Evolutionary conservation across 2,888 invertebrate species (phyloP), one percentile per base, ranked within the genome.

Genomic region (Erebia aethiops): DNA sequence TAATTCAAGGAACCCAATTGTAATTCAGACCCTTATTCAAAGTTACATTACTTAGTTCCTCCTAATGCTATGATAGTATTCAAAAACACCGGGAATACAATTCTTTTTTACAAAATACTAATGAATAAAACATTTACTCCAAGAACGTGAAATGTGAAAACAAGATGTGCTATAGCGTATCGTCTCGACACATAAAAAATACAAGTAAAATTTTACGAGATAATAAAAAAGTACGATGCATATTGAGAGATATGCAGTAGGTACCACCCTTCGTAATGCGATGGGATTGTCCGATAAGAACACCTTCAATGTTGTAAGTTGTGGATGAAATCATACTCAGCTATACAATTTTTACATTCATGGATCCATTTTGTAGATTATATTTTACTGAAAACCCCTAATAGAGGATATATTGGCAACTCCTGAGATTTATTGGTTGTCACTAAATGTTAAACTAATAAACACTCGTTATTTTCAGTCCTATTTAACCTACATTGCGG

Each of bases 201-300:
- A 21, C 41, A 2, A 56, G 43, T 66, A 46, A 56, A 54, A 14
- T 56, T 66, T 66, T 66, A 57, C 54, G 21, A 21, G 21, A 66
- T 46, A 57, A 46, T 66, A 66, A 56, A 66, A 14, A 66, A n/a
- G 57, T 14, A 66, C 41, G 56, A 56, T 43, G 66, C 41, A 21
- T 46, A 43, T 54, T 57, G 41, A 56, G 66, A 66, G 66, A 46
- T 56, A 18, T 46, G 46, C 66, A 46, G 64, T 54, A 21, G 21
- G 21, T 26, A 54, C 9, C 54, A 16, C 41, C 54, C 41, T 56
- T 46, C 14, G 18, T 66, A 46, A 66, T 21, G 66, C 56, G 66
- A 56, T 46, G 41, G 66, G 56, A 56, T 66, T 56, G 9, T 14
- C 43, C n/a, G 66, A 26, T 66, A 66, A 46, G 56, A 65, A 43